Conservation (phyloP, 2,888 invertebrate species). For the Lacanobia oleracea region DNA sequence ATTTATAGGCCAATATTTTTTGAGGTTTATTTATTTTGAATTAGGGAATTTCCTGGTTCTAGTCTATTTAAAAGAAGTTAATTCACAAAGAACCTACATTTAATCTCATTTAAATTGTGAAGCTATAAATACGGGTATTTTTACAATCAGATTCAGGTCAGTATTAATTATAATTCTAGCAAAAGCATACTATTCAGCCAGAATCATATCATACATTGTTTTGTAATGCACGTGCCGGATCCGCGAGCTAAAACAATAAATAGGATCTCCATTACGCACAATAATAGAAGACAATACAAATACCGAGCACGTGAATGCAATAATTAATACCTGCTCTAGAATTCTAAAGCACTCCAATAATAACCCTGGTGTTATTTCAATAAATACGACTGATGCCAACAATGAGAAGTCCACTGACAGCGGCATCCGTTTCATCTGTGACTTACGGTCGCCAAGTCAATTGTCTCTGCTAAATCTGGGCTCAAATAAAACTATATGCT, state of each 20-base stretch:
- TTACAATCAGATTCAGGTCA: neutral
- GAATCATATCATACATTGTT: neutral
- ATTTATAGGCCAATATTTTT: conserved; percentile 54
- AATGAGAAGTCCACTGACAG: conserved; percentile 80
- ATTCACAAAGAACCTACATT: too few relatives aligned
- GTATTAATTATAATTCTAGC: conserved; percentile 5
- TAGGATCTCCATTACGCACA: conserved; percentile 43
- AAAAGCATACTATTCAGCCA: conserved; percentile 1
- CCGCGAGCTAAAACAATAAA: conserved; percentile 19
- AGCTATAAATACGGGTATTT: neutral
- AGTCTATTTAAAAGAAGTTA: neutral
- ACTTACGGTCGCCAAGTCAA: conserved; percentile 86
- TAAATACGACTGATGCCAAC: conserved; percentile 80
- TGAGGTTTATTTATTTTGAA: conserved; percentile 20
- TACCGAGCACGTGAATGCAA: conserved; percentile 30
- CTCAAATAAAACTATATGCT: conserved; percentile 74
- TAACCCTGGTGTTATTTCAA: conserved; percentile 75
- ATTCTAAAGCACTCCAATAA: conserved; percentile 69
- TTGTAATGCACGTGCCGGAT: neutral
- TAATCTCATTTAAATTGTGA: neutral
- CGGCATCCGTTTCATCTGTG: conserved; percentile 87
- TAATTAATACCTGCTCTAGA: conserved; percentile 68
- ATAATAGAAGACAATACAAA: conserved; percentile 44
- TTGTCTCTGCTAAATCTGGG: conserved; percentile 86
- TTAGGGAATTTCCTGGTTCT: conserved; percentile 8